phyloP scores from a whole-genome alignment of 2,888 invertebrate species.

The Automeris io region DNA sequence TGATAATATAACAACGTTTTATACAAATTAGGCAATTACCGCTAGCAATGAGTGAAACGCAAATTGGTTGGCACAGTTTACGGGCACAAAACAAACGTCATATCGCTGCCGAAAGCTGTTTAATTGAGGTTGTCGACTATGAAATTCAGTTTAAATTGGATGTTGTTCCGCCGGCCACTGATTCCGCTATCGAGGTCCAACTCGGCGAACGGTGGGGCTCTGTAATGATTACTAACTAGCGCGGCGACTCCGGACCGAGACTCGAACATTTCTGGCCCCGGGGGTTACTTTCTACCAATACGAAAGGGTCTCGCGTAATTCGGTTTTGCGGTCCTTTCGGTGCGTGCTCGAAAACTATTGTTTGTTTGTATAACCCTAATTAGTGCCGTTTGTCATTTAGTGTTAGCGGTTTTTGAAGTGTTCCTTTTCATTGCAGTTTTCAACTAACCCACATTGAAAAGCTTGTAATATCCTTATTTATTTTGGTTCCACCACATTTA shows the following conservation, averaged over 20 bases:
- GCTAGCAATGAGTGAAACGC: slow-evolving; percentile 29
- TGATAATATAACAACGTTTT: background rate
- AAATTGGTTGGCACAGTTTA: slow-evolving; percentile 32
- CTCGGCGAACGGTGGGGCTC: slow-evolving; percentile 32
- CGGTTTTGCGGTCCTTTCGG: slow-evolving; percentile 47
- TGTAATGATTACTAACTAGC: slow-evolving; percentile 61
- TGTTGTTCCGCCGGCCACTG: slow-evolving; percentile 36
- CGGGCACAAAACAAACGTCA: slow-evolving; percentile 32
- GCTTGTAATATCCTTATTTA: background rate
- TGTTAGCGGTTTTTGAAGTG: slow-evolving; percentile 30
- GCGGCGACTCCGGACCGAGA: slow-evolving; percentile 14
- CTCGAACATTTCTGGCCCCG: slow-evolving; percentile 7
- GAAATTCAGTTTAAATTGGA: slow-evolving; percentile 54
- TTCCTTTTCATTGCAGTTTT: slow-evolving; percentile 14
- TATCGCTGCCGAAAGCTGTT: slow-evolving; percentile 28
- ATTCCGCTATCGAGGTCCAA: slow-evolving; percentile 37
- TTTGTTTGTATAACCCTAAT: slow-evolving; percentile 45
- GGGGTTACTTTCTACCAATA: slow-evolving; percentile 44
- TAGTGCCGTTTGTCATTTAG: slow-evolving; percentile 41
- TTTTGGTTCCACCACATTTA: too few species aligned
- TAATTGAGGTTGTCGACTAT: slow-evolving; percentile 46
- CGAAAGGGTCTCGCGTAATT: slow-evolving; percentile 41
- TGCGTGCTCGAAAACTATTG: slow-evolving; percentile 38
- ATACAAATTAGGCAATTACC: slow-evolving; percentile 16
- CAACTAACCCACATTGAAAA: background rate